Percentiles rank a stretch among this genome's conserved stretches.
phyloP scores from a whole-genome alignment of 2,888 invertebrate genomes.

The Timema cristinae region DNA sequence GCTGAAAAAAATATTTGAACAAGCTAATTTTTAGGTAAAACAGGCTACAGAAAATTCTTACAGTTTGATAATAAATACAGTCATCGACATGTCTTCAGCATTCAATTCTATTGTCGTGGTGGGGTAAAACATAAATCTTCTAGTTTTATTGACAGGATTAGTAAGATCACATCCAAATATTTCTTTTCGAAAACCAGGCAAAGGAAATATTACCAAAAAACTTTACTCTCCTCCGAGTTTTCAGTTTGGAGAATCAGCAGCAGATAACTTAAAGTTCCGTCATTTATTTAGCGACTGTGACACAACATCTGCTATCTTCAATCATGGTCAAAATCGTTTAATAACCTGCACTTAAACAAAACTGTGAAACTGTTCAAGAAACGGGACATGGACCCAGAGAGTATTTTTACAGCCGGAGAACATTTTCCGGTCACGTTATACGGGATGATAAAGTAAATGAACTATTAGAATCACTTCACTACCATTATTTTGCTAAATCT shows the following conservation, averaged over 20 bases:
- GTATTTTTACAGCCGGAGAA: background rate
- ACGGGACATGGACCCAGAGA: background rate
- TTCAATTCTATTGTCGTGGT: background rate
- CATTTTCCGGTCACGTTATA: no score
- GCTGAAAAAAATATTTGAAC: background rate
- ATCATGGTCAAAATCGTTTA: background rate
- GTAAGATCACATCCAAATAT: background rate
- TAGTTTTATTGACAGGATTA: background rate
- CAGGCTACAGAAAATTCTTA: background rate
- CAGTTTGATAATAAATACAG: background rate
- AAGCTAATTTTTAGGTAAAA: background rate
- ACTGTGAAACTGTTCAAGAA: slow-evolving; percentile 4
- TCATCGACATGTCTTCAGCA: background rate
- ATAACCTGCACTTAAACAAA: background rate
- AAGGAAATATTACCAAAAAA: background rate
- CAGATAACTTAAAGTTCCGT: background rate
- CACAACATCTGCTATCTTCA: background rate
- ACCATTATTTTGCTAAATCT: no score
- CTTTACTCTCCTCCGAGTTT: slow-evolving; percentile 3
- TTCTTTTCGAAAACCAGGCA: slow-evolving; percentile 2
- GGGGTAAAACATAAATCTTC: background rate
- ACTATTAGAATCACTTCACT: no score
- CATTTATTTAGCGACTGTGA: background rate
- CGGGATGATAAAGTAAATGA: no score
- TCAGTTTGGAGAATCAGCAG: slow-evolving; percentile 8